Percentiles rank a stretch among this genome's conserved stretches.
These are phyloP conservation scores for Megalops atlanticus DNA, from an alignment of 2,113 vertebrate species.

Conservation along the genomic window DNA sequence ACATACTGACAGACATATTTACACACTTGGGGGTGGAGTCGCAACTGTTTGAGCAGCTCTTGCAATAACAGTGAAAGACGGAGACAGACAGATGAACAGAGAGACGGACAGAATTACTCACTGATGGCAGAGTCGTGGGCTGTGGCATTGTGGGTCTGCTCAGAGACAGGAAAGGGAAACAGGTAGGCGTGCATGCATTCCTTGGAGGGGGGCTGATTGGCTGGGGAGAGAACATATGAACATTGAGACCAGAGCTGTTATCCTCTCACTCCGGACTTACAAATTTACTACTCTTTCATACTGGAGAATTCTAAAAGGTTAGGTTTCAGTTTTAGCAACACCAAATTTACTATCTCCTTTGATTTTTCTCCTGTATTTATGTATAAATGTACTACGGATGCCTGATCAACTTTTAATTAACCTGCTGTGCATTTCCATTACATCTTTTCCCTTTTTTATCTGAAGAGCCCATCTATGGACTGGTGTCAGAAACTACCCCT, in stretches of 20 bases:
- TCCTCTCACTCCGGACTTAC: no score
- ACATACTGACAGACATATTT: no score
- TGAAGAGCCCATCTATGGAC: no score
- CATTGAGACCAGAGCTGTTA: no score
- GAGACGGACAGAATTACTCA: conserved; percentile 65
- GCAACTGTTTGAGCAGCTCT: neutral
- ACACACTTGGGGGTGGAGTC: neutral
- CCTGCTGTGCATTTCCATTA: no score
- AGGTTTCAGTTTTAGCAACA: neutral
- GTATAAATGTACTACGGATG: neutral
- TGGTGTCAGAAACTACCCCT: neutral
- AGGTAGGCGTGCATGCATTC: conserved; percentile 86
- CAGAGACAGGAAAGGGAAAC: conserved; percentile 84
- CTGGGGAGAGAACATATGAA: conserved; percentile 64
- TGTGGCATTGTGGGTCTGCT: conserved; percentile 80
- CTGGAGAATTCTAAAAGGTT: neutral
- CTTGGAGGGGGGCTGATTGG: conserved; percentile 83
- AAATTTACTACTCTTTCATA: neutral
- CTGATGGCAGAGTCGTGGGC: conserved; percentile 85
- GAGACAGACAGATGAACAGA: neutral
- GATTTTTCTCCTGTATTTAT: neutral
- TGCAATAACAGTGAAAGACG: neutral
- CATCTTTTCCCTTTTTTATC: neutral
- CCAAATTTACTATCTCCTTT: neutral
- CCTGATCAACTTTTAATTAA: neutral